Base-by-base conservation (phyloP, 2,888 invertebrate genomes). In the Drosophila antonietae region DNA sequence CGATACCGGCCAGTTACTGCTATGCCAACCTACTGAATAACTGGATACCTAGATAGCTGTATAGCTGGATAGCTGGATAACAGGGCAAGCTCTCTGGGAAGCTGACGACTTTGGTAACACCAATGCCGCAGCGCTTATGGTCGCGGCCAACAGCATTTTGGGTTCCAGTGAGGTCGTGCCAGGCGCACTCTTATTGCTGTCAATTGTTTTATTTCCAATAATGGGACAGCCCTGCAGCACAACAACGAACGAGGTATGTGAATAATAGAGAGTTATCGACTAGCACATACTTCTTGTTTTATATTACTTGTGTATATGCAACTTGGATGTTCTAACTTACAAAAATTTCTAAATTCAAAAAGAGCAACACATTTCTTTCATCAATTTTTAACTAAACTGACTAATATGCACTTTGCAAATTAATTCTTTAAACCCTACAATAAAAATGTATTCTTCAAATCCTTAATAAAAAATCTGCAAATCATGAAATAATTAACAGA, bases 151-250 rank as follows among this genome's bases (percentile, higher is more conserved):
- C 97, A 96, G 46, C 58, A 58, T 37, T 46, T 58, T 94, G 91
- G 97, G 97, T 96, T 97, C 80, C 20, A 94, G 96, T 56, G 97
- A 97, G 90, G 95, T 95, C 0, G 93, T 96, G 0, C 97, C 97
- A 0, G 95, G 96, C 0, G 95, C 97, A 12, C 97, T 97, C 2
- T 96, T 96, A 0, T 94, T 97, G 91, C 93, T 97, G 67, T 97
- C 97, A 0, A 95, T 97, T 75, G 94, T 96, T 0, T 93, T 96
- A 3, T 97, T 97, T 91, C 97, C 97, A 0, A 93, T 96, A 5
- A 94, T 97, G 94, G 96, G 95, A 97, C 62, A 95, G 97, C 62
- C 62, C 92, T 96, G 92, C 95, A 88, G 71, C 64, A 78, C 35
- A 44, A 44, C 44, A 43, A 37, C 41, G 55, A 12, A 10, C 10